Base-by-base conservation (phyloP, 2,113 vertebrate genomes). In the Nothocercus julius region DNA sequence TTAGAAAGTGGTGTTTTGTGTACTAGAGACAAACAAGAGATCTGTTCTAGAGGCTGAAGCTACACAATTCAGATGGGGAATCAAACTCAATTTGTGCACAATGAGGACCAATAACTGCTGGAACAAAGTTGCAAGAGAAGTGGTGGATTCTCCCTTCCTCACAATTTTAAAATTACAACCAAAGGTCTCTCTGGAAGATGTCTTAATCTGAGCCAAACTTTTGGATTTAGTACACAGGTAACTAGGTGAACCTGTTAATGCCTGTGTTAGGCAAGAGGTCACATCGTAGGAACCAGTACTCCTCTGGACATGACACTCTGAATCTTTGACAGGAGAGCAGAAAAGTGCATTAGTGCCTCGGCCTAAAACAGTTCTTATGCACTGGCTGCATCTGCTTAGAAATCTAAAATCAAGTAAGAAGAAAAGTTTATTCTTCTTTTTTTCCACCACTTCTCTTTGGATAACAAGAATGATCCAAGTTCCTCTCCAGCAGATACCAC, bases 121-220 rank as follows among this genome's bases (percentile, higher is more conserved):
- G 44, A 91, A 87, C 0, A 3, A 51, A 94, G 61, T 20, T 89
- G 16, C 38, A 67, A 64, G 42, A 70, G 11, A 87, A 93, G 86
- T 58, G 58, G 47, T 40, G 47, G 30, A 87, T 90, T 79, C 28
- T 79, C 61, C 38, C 0, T 74, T 73, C n/a, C 73, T 87, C 21
- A 14, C 87, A 74, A 34, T 69, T 85, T 85, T 58, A 49, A 91
- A 77, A 87, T 89, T 77, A 90, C 63, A 77, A 90, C 66, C 62
- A 89, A 86, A 84, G 82, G 62, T 53, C 32, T 30, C 47, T 84
- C 74, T 79, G 61, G 77, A 78, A 82, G 75, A 36, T 72, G 38
- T 72, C 85, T 45, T 45, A 73, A 68, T 9, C 20, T 59, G 58
- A 92, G 42, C 38, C 36, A 80, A 45, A 30, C 51, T 87, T 87